Conservation (phyloP, 2,797 vertebrate genomes). For the Aselliscus stoliczkanus region DNA sequence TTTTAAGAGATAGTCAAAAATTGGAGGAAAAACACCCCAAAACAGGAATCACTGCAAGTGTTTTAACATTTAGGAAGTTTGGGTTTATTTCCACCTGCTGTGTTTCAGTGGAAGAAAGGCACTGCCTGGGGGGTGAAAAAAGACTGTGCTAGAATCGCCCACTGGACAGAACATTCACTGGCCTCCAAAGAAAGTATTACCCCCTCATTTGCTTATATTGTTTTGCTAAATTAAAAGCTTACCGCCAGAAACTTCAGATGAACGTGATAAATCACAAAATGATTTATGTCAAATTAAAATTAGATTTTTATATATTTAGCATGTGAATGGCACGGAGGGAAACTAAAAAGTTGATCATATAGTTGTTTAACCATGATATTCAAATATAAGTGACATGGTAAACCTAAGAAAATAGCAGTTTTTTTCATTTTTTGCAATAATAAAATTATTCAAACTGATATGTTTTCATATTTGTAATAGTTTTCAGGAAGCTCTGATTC, state of each 20-base stretch:
- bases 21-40: neutral
- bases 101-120: neutral
- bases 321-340: neutral
- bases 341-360: neutral
- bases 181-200: neutral
- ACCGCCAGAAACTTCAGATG: neutral
- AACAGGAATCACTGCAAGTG: neutral
- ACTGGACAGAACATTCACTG: neutral
- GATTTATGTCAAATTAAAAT: neutral
- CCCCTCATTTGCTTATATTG: neutral
- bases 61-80: neutral
- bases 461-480: neutral
- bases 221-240: neutral
- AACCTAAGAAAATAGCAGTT: neutral
- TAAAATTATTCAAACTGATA: neutral
- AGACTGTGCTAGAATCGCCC: neutral
- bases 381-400: neutral
- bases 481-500: neutral
- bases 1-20: conserved; percentile 5
- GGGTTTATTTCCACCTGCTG: neutral
- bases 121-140: neutral
- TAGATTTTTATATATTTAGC: neutral
- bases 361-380: neutral
- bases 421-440: neutral
- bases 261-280: neutral